Percentiles rank a stretch among this genome's conserved stretches.
These are phyloP conservation scores for Tinamus guttatus DNA, from an alignment of 2,113 vertebrate species.

Conservation along the genomic window DNA sequence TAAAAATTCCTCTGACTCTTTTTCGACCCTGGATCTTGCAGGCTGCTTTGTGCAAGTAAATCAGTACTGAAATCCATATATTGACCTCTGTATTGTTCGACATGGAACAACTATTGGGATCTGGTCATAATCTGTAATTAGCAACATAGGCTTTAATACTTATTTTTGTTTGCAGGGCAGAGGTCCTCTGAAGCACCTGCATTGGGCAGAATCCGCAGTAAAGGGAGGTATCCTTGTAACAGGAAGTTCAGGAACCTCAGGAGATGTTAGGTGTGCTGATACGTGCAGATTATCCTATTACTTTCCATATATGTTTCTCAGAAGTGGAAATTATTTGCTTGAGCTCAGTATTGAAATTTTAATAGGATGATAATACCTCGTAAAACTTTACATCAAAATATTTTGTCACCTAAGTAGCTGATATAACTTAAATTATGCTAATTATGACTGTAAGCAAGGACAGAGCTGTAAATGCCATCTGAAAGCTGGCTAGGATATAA, in stretches of 20 bases:
- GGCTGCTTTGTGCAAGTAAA: constrained; percentile 4
- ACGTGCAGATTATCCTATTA: neutral
- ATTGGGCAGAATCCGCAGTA: neutral
- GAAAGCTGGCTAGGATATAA: neutral
- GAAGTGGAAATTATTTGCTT: neutral
- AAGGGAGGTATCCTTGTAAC: neutral
- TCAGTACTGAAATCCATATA: neutral
- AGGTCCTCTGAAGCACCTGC: neutral
- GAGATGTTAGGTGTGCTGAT: neutral
- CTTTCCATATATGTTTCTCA: neutral
- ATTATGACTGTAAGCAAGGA: neutral
- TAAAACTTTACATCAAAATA: neutral
- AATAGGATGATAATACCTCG: neutral
- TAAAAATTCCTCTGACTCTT: neutral
- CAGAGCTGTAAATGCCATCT: neutral
- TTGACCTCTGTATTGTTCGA: rapidly evolving
- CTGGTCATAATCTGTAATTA: constrained; percentile 53
- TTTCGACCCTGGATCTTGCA: constrained; percentile 11
- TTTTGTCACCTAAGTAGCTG: neutral
- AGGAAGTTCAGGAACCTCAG: neutral
- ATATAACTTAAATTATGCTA: neutral
- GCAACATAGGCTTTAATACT: constrained; percentile 12
- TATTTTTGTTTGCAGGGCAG: constrained; percentile 27
- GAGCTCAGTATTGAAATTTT: neutral
- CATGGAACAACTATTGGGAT: neutral